phyloP scores from a whole-genome alignment of 2,797 vertebrate genomes.

The Urocyon cinereoargenteus region DNA sequence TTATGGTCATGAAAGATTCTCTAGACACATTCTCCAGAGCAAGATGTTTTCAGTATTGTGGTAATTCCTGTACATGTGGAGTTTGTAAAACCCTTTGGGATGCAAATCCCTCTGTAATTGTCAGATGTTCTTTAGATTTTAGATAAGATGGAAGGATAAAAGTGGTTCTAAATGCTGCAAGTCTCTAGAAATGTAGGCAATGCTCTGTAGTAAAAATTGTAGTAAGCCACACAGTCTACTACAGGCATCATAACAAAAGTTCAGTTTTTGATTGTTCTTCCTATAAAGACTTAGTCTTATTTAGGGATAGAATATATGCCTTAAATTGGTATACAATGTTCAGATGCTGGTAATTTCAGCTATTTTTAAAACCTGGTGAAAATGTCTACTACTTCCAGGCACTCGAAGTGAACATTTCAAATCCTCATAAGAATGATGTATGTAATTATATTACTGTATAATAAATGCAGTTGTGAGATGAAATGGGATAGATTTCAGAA shows the following conservation, averaged over 20 bases:
- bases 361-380: slow-evolving; percentile 52
- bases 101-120: neutral
- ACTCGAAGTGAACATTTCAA: slow-evolving; percentile 60
- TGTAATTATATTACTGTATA: slow-evolving; percentile 60
- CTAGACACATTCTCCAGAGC: neutral
- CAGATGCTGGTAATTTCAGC: neutral
- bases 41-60: neutral
- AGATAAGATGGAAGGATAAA: slow-evolving; percentile 41
- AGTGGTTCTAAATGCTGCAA: slow-evolving; percentile 1
- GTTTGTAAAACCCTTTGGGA: slow-evolving; percentile 15
- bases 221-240: slow-evolving; percentile 21
- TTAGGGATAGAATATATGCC: neutral
- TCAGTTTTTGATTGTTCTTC: neutral
- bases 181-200: neutral
- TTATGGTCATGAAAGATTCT: slow-evolving; percentile 1
- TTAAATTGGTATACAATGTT: neutral
- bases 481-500: slow-evolving; percentile 58
- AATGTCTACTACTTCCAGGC: slow-evolving; percentile 32
- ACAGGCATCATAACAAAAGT: neutral
- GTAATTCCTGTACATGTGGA: neutral
- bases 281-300: neutral
- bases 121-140: slow-evolving; percentile 56
- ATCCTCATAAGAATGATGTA: slow-evolving; percentile 51
- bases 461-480: slow-evolving; percentile 63
- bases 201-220: neutral